phyloP scores from a whole-genome alignment of 2,888 invertebrate species.

The Doris montereyensis region DNA sequence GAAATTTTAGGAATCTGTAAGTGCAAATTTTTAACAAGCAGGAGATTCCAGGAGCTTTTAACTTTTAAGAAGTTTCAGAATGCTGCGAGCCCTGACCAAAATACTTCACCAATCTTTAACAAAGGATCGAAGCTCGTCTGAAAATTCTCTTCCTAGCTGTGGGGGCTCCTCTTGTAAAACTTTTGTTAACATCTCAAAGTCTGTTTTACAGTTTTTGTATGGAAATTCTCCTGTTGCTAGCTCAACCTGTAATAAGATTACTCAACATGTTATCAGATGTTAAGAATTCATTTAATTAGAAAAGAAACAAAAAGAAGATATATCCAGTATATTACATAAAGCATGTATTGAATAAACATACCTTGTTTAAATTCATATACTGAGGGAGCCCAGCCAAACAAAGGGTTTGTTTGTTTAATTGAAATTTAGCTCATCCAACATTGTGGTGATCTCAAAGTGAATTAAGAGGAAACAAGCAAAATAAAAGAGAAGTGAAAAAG shows the following conservation, averaged over 20 bases:
- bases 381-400: no score
- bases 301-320: background rate
- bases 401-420: no score
- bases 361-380: no score
- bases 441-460: no score
- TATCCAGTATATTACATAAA: background rate
- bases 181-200: conserved; percentile 96
- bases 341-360: background rate
- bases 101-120: conserved; percentile 87
- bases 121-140: conserved; percentile 89
- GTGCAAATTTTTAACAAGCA: no score
- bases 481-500: no score
- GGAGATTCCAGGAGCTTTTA: background rate
- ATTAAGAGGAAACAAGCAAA: no score
- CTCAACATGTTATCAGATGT: no score
- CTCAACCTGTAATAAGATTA: conserved; percentile 79
- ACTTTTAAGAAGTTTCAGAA: background rate
- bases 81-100: background rate
- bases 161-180: conserved; percentile 81
- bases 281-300: no score
- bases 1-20: no score
- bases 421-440: no score
- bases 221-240: conserved; percentile 97
- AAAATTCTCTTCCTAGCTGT: conserved; percentile 84
- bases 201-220: conserved; percentile 93